These are phyloP conservation scores for Nemurella pictetii DNA, from an alignment of 2,888 invertebrate genomes.

Conservation along the genomic window DNA sequence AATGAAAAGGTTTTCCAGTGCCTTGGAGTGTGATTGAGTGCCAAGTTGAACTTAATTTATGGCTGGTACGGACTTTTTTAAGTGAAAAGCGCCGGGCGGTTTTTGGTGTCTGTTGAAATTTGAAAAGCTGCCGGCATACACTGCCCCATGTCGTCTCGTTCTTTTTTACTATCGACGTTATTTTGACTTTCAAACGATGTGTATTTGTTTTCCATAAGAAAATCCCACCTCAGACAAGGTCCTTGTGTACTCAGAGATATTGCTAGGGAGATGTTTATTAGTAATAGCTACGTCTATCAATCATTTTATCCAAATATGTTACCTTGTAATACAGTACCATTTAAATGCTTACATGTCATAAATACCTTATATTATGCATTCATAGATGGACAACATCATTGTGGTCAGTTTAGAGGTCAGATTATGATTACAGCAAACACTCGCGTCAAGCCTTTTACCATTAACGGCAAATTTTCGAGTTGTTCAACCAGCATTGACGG, in stretches of 20 bases:
- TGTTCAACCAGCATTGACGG: not conserved
- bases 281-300: constrained; percentile 14
- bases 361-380: constrained; percentile 17
- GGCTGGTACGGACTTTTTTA: constrained; percentile 2
- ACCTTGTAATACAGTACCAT: constrained; percentile 37
- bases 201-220: constrained; percentile 33
- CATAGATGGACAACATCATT: constrained; percentile 22
- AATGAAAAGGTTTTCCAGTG: constrained; percentile 37
- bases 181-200: constrained; percentile 32
- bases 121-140: constrained; percentile 29
- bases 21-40: constrained; percentile 39
- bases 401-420: constrained; percentile 5
- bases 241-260: constrained; percentile 36
- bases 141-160: constrained; percentile 35
- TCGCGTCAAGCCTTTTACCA: constrained; percentile 20
- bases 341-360: constrained; percentile 35
- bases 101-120: constrained; percentile 28
- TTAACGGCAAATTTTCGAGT: constrained; percentile 16
- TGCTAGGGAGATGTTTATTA: constrained; percentile 20
- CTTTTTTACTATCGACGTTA: constrained; percentile 38
- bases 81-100: constrained; percentile 25
- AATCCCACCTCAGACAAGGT: constrained; percentile 40
- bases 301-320: constrained; percentile 38
- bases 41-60: constrained; percentile 34
- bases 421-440: constrained; percentile 11